A percentile compares a stretch with the other conserved stretches of the same genome.
phyloP scores from a whole-genome alignment of 2,113 vertebrate genomes.

The Scophthalmus maximus region DNA sequence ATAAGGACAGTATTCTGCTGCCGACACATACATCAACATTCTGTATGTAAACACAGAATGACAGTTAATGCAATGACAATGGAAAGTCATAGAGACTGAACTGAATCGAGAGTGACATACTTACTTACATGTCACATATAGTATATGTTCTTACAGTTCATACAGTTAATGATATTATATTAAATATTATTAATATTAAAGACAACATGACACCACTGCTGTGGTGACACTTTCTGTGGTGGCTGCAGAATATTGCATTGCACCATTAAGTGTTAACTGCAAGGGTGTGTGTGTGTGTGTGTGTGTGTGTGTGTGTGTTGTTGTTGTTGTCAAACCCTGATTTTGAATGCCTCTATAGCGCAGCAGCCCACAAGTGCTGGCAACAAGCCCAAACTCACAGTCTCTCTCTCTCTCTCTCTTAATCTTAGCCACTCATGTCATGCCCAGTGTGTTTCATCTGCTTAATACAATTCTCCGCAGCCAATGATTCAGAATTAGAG shows the following conservation, averaged over 20 bases:
- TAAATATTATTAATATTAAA: too few species aligned
- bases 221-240: too few species aligned
- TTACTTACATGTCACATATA: too few species aligned
- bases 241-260: constrained; percentile 31
- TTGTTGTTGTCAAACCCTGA: constrained; percentile 20
- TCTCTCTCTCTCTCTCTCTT: constrained; percentile 23
- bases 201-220: too few species aligned
- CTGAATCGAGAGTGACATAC: too few species aligned
- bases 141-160: too few species aligned
- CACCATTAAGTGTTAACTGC: constrained; percentile 18
- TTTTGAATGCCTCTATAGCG: constrained; percentile 24
- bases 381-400: constrained; percentile 49
- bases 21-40: neutral
- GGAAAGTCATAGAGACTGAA: too few species aligned
- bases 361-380: constrained; percentile 44
- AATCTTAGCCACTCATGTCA: constrained; percentile 58
- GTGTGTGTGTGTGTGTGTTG: constrained; percentile 20
- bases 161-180: too few species aligned
- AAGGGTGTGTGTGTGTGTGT: neutral
- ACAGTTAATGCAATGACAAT: too few species aligned
- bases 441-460: constrained; percentile 55
- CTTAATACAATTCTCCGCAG: constrained; percentile 69
- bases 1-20: neutral
- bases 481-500: constrained; percentile 66
- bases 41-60: too few species aligned